A percentile compares a stretch with the other conserved stretches of the same genome.
Conservation (phyloP, 2,888 invertebrate genomes). For the Drosophila greeni region DNA sequence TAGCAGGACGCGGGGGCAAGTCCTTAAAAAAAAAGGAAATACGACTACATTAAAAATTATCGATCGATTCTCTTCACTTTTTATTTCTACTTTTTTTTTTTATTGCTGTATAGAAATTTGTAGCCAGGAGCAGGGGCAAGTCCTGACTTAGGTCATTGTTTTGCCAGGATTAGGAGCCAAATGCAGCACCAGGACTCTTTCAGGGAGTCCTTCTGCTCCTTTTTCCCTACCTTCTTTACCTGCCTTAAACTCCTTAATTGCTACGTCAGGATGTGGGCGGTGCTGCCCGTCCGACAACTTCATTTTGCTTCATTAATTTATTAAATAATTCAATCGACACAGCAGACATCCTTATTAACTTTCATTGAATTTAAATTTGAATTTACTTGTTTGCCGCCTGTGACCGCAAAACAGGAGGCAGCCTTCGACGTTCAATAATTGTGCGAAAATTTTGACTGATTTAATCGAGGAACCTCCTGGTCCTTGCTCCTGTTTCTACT, state of each 20-base stretch:
- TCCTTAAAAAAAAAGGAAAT: constrained; percentile 70
- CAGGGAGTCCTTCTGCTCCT: no score
- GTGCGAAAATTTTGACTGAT: constrained; percentile 7
- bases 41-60: constrained; percentile 74
- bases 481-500: background rate
- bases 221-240: background rate
- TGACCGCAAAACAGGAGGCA: background rate
- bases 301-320: constrained; percentile 66
- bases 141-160: constrained; percentile 1
- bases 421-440: constrained; percentile 6
- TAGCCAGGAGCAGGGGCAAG: no score
- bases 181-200: no score
- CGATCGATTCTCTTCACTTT: constrained; percentile 58
- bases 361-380: constrained; percentile 68
- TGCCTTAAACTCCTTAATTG: constrained; percentile 9
- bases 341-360: constrained; percentile 68
- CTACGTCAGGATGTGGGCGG: constrained; percentile 39
- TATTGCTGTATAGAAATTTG: background rate
- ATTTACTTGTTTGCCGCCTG: constrained; percentile 34
- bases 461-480: constrained; percentile 8
- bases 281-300: constrained; percentile 20
- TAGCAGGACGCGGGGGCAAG: constrained; percentile 37
- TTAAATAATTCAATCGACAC: constrained; percentile 64
- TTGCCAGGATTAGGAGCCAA: background rate
- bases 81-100: background rate